phyloP scores from a whole-genome alignment of 2,113 vertebrate species.

The Callithrix jacchus region DNA sequence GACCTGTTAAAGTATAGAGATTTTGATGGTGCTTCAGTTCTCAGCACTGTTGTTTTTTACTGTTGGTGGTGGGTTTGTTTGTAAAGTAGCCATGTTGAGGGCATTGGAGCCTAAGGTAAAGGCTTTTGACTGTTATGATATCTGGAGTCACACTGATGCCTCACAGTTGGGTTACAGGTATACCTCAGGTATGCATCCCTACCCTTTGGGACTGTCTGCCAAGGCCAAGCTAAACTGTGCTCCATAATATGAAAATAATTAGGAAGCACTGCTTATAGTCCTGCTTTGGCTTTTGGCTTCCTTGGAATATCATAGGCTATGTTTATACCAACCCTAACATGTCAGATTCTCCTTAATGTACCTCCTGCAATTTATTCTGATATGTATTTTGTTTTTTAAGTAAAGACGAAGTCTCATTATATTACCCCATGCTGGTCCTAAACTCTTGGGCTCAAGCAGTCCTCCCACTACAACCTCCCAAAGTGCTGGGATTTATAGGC shows the following conservation, averaged over 20 bases:
- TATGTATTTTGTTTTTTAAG: neutral
- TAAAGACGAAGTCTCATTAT: too few species aligned
- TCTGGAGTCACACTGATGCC: neutral
- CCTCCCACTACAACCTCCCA: too few species aligned
- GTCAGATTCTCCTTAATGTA: neutral
- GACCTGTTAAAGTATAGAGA: neutral
- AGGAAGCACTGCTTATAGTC: neutral
- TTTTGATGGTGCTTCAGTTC: neutral
- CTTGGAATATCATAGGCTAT: neutral
- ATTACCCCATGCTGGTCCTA: too few species aligned
- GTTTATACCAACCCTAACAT: neutral
- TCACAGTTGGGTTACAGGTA: neutral
- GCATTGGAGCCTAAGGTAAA: neutral
- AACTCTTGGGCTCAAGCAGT: too few species aligned
- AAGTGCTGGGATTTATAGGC: too few species aligned
- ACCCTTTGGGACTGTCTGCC: neutral
- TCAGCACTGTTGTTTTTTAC: neutral
- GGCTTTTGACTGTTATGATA: rapidly evolving
- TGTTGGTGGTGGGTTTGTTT: neutral
- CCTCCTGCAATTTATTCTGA: neutral
- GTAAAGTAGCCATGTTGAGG: neutral
- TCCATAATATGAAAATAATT: neutral
- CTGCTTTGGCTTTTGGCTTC: neutral
- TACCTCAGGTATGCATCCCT: neutral
- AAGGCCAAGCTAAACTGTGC: neutral